Conservation (phyloP, 1,140 invertebrate species). For the Drosophila obscura region DNA sequence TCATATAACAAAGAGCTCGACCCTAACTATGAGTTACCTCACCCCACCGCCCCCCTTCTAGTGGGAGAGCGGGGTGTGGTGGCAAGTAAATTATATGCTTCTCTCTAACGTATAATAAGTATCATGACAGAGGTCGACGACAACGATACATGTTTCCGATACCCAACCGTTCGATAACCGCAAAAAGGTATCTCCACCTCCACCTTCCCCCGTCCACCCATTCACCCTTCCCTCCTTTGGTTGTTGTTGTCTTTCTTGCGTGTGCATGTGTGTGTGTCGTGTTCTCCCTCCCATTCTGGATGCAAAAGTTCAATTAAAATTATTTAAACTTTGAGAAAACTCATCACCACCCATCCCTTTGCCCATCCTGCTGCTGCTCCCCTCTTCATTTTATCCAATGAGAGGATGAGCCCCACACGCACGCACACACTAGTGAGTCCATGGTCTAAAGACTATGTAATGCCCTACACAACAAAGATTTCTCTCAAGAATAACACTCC, state of each 20-base stretch:
- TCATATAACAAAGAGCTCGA: too few species aligned
- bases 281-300: slow-evolving; percentile 33
- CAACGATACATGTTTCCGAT: slow-evolving; percentile 40
- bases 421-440: slow-evolving; percentile 61
- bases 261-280: slow-evolving; percentile 2
- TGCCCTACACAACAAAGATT: too few species aligned
- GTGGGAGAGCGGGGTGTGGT: slow-evolving; percentile 8
- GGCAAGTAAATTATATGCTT: slow-evolving; percentile 52
- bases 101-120: slow-evolving; percentile 22
- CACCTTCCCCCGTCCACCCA: neutral
- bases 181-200: slow-evolving; percentile 45
- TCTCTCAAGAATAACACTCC: too few species aligned
- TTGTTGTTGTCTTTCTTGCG: too few species aligned
- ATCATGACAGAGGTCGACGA: slow-evolving; percentile 7
- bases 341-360: slow-evolving; percentile 8
- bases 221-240: slow-evolving; percentile 9
- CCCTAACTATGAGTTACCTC: too few species aligned
- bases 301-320: slow-evolving; percentile 80
- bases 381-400: neutral
- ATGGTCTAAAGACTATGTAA: too few species aligned
- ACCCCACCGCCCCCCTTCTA: too few species aligned
- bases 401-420: slow-evolving; percentile 24
- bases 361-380: slow-evolving; percentile 3
- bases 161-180: slow-evolving; percentile 76
- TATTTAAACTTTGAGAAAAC: slow-evolving; percentile 63